These are phyloP conservation scores for Protodeltote pygarga DNA, from an alignment of 2,888 invertebrate species.

Conservation along the genomic window DNA sequence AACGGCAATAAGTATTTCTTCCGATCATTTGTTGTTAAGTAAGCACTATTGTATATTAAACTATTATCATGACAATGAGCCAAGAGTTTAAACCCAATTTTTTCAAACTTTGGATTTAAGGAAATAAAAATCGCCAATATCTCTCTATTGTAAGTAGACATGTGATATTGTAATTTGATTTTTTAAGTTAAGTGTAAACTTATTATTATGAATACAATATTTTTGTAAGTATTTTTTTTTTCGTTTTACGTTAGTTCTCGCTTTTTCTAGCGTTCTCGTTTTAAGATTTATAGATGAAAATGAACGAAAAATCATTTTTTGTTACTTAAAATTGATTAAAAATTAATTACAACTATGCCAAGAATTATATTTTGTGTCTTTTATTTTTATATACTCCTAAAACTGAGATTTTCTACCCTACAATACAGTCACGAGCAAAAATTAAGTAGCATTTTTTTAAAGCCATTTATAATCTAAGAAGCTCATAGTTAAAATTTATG, in stretches of 20 bases:
- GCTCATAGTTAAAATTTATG: no score
- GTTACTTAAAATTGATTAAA: slow-evolving; percentile 87
- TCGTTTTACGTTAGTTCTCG: slow-evolving; percentile 79
- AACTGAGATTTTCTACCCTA: no score
- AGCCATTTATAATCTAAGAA: no score
- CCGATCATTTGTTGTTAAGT: slow-evolving; percentile 75
- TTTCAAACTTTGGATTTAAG: slow-evolving; percentile 68
- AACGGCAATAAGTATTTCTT: slow-evolving; percentile 82
- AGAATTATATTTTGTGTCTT: slow-evolving; percentile 74
- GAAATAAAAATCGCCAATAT: slow-evolving; percentile 78
- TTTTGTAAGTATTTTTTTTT: slow-evolving; percentile 84
- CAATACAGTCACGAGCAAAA: no score
- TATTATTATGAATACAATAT: slow-evolving; percentile 81
- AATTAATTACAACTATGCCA: slow-evolving; percentile 86
- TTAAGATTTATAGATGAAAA: slow-evolving; percentile 80
- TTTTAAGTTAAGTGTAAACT: slow-evolving; percentile 81
- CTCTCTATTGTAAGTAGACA: slow-evolving; percentile 87
- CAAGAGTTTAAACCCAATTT: slow-evolving; percentile 70
- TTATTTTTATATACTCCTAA: slow-evolving; percentile 53
- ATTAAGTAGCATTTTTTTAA: no score
- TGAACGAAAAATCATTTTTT: slow-evolving; percentile 77
- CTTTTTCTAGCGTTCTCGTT: slow-evolving; percentile 82
- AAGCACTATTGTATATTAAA: slow-evolving; percentile 71
- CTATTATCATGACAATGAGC: slow-evolving; percentile 71
- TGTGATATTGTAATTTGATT: slow-evolving; percentile 87